phyloP scores from a whole-genome alignment of 1,140 invertebrate species.

The Hormaphis cornu region DNA sequence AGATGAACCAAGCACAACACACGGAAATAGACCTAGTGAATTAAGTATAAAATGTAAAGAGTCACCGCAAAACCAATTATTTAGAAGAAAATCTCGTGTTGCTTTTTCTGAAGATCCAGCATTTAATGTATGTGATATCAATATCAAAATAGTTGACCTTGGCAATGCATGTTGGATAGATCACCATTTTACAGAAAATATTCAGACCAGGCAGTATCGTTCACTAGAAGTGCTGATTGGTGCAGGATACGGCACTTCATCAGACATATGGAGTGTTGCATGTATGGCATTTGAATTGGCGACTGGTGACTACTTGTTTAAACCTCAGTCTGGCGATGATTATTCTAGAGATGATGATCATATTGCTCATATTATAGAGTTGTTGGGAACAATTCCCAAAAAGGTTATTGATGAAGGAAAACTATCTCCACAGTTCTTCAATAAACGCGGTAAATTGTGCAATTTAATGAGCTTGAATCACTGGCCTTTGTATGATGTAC shows the following conservation, averaged over 20 bases:
- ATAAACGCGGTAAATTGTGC: constrained; percentile 78
- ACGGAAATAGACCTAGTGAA: constrained; percentile 13
- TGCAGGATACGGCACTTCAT: constrained; percentile 85
- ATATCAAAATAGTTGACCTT: constrained; percentile 93
- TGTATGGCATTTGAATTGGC: constrained; percentile 99
- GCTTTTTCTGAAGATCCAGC: constrained; percentile 55
- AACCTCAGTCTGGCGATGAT: constrained; percentile 84
- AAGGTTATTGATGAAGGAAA: constrained; percentile 81
- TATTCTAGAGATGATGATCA: constrained; percentile 95
- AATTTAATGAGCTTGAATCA: constrained; percentile 89
- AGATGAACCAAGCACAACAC: neutral
- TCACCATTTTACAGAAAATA: constrained; percentile 91
- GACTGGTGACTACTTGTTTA: constrained; percentile 97
- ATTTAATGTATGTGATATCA: constrained; percentile 71
- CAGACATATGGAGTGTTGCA: constrained; percentile 98
- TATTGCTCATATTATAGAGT: constrained; percentile 94
- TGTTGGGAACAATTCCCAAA: constrained; percentile 89
- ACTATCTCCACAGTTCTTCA: constrained; percentile 88
- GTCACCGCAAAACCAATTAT: constrained; percentile 34
- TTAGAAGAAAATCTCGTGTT: constrained; percentile 37
- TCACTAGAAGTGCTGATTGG: constrained; percentile 92
- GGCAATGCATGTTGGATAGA: constrained; percentile 99
- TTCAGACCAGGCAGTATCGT: constrained; percentile 96
- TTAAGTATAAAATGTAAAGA: constrained; percentile 19
- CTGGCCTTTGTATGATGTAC: constrained; percentile 83